These are phyloP conservation scores for Strix occidentalis DNA, from an alignment of 2,797 vertebrate genomes.

Conservation along the genomic window DNA sequence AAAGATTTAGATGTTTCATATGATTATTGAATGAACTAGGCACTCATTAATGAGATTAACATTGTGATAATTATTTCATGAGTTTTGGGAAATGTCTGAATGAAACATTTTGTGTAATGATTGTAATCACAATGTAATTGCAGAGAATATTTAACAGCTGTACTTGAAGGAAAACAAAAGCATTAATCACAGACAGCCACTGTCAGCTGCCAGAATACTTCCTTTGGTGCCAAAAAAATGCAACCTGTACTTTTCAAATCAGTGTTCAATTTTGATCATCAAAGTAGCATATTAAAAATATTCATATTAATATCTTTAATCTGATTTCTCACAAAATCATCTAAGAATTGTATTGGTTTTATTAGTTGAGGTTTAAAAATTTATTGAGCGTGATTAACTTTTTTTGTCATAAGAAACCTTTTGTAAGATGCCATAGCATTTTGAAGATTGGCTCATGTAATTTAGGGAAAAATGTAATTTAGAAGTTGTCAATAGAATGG, in stretches of 20 bases:
- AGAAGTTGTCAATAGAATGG: not conserved
- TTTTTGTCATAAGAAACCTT: not conserved
- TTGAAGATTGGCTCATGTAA: not conserved
- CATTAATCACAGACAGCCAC: not conserved
- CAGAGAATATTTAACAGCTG: not conserved
- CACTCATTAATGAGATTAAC: not conserved
- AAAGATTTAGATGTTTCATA: not conserved
- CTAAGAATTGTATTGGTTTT: not conserved
- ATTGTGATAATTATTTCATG: not conserved
- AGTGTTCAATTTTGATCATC: not conserved
- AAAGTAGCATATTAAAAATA: not conserved
- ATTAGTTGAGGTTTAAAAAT: not conserved
- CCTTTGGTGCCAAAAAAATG: not conserved
- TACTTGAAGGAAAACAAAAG: not conserved
- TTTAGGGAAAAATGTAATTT: not conserved
- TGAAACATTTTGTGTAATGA: not conserved
- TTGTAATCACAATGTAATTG: not conserved
- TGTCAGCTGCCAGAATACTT: not conserved
- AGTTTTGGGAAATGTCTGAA: not conserved
- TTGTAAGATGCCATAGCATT: not conserved
- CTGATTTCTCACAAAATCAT: not conserved
- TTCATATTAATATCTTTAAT: not conserved
- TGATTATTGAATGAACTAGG: not conserved
- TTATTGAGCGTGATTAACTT: not conserved
- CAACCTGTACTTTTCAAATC: not conserved